Evolutionary conservation across 2,113 vertebrate genomes (phyloP), one percentile per base, ranked within the genome.

Genomic region (Pelvicachromis taeniatus): DNA sequence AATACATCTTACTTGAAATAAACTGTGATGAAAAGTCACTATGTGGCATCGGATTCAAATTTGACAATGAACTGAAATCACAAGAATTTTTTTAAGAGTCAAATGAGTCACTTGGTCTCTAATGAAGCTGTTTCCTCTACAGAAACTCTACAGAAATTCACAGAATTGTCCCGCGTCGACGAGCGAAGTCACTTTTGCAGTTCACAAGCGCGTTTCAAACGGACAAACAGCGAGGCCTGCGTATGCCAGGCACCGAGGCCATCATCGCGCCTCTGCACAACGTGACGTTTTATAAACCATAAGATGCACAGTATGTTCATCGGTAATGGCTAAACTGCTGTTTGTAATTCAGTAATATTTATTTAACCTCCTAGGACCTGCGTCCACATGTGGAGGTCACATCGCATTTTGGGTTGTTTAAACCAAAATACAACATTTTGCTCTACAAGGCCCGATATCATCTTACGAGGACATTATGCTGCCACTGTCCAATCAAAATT

Each of bases 61-160:
- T n/a, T 70, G 38, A 26, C n/a, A 0, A 0, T 14, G 11, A 42
- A 26, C 23, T 75, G 9, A 16, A 50, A 1, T 48, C 23, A n/a
- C 23, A 50, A 31, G 68, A 16, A 19, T 31, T 70, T 17, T 17
- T 16, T 70, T 26, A 45, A 1, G 14, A 73, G 68, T 29, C 50
- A 9, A 50, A 19, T 33, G 26, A 52, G 45, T 52, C 42, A 52
- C 16, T 75, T 19, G 48, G 42, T 12, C 0, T 26, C 40, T 17
- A 3, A 29, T 10, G 65, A 70, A 48, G 2, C 65, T 45, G 9
- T n/a, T 75, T 3, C 4, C 7, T 52, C 26, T 48, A 52, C 70
- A n/a, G n/a, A 31, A 31, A 19, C 29, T n/a, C n/a, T n/a, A n/a
- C n/a, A n/a, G n/a, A n/a, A n/a, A 50, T 75, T 0, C 26, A 3